Percentiles rank a stretch among this genome's conserved stretches.
Conservation (phyloP, 2,888 invertebrate species). For the Drosophila paracracens region DNA sequence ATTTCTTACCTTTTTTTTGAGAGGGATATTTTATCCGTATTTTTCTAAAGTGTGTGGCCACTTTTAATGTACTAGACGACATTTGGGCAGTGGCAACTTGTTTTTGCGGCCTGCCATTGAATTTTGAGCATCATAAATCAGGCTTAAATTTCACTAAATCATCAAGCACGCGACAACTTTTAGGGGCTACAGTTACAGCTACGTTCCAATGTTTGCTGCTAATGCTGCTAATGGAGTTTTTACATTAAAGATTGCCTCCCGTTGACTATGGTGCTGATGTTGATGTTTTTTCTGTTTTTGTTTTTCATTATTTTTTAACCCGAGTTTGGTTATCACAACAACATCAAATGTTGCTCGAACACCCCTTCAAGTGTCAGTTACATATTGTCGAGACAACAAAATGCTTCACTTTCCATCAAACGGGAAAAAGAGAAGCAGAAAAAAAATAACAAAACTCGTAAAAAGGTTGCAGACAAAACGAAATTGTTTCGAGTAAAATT, state of each 20-base stretch:
- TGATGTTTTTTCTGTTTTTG: constrained; percentile 17
- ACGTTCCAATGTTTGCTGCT: constrained; percentile 46
- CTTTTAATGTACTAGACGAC: constrained; percentile 61
- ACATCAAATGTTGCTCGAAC: constrained; percentile 75
- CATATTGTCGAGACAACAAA: constrained; percentile 79
- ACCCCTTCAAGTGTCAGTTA: constrained; percentile 80
- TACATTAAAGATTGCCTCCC: constrained; percentile 68
- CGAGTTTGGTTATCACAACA: constrained; percentile 64
- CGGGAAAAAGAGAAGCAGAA: constrained; percentile 40
- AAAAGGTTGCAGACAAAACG: constrained; percentile 72
- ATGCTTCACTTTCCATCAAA: constrained; percentile 70
- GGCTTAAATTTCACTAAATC: constrained; percentile 83
- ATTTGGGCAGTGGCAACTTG: constrained; percentile 43
- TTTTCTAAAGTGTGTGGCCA: constrained; percentile 50
- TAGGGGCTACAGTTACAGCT: constrained; percentile 27
- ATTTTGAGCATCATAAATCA: constrained; percentile 81
- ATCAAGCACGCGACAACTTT: constrained; percentile 73
- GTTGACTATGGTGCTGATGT: constrained; percentile 28
- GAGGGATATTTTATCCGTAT: constrained; percentile 38
- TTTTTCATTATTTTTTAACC: constrained; percentile 12
- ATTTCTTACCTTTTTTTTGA: constrained; percentile 29
- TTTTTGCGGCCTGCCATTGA: constrained; percentile 53
- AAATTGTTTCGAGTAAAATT: constrained; percentile 60
- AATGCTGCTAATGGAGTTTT: constrained; percentile 75
- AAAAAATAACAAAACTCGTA: constrained; percentile 42